Base-by-base conservation (phyloP, 2,113 vertebrate species). In the Larimichthys polyactis region DNA sequence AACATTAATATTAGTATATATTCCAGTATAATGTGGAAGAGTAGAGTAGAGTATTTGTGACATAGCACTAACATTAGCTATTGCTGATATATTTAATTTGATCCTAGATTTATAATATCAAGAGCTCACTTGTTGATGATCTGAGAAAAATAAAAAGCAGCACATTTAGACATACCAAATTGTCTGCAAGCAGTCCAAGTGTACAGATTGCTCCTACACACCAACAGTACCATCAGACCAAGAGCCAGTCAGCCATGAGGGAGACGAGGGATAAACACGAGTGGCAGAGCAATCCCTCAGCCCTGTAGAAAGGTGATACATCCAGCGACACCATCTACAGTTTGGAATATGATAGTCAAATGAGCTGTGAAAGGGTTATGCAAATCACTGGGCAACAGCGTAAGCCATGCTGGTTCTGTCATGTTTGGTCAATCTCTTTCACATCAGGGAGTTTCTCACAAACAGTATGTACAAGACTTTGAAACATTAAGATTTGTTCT, bases 361-460 rank as follows among this genome's bases (percentile, higher is more conserved):
- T 77, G 82, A 90, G 80, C 74, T 85, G 71, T 81, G 77, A 74
- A 81, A 75, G 79, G 78, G 67, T 71, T 91, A 86, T 88, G 82
- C 81, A 87, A 87, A 92, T 87, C 44, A 59, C 55, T 3, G 12
- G 71, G 73, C 74, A 57, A 66, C 63, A 65, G 73, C 44, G 15
- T 40, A 72, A 72, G 69, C 48, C 62, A 75, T 27, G 11, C 48
- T 36, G 63, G 15, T 76, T 71, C 73, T 81, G 63, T 79, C 71
- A 55, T 62, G 67, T 73, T 49, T 60, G n/a, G 48, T 24, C 69
- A 20, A 16, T 69, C 68, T 36, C 7, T 52, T 58, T 57, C 14
- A 71, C 16, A 20, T 40, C 24, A 64, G 24, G 36, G 32, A 43
- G 12, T 51, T 55, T 69, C 14, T 51, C 16, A 68, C 44, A 66